Conservation (phyloP, 2,797 vertebrate species). For the Sebastolobus altivelis region DNA sequence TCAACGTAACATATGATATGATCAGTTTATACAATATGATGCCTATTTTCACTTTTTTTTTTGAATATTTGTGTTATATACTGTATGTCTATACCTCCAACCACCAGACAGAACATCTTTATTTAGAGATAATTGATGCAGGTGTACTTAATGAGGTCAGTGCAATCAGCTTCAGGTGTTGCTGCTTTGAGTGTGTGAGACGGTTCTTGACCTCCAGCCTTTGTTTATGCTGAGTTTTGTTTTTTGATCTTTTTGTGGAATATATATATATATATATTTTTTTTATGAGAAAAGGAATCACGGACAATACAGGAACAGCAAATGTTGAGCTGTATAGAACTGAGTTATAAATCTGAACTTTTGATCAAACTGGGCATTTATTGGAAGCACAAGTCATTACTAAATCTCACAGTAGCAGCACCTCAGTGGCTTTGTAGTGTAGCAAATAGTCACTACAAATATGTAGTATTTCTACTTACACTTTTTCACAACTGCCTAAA, state of each 20-base stretch:
- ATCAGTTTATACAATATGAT: no score
- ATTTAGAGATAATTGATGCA: no score
- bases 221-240: no score
- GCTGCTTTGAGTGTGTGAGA: no score
- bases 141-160: no score
- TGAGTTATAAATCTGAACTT: not conserved
- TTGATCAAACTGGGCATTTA: not conserved
- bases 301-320: not conserved
- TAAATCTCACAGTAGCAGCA: not conserved
- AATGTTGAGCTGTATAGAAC: not conserved
- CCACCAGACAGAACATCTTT: no score
- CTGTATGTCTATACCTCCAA: no score
- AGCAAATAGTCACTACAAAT: not conserved
- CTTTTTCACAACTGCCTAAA: not conserved
- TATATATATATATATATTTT: not conserved
- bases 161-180: no score
- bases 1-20: no score
- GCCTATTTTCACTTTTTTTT: no score
- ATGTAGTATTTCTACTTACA: not conserved
- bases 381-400: rapidly evolving
- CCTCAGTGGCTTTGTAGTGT: not conserved
- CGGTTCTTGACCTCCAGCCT: no score
- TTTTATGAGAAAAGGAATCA: not conserved
- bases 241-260: not conserved
- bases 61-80: no score